phyloP scores from a whole-genome alignment of 2,888 invertebrate genomes.

The Perdita meconis region DNA sequence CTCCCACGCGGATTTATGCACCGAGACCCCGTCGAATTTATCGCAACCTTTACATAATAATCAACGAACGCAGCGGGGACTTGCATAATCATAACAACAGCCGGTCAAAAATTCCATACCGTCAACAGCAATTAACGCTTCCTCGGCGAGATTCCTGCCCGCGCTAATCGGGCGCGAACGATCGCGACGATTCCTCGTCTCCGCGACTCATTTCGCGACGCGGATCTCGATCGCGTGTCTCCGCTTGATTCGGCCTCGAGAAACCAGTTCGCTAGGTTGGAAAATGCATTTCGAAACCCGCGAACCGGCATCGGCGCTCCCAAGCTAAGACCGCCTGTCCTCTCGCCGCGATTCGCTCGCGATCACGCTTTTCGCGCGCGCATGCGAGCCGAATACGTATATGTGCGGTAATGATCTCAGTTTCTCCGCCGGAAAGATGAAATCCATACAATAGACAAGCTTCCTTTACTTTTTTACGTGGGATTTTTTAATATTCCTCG shows the following conservation, averaged over 20 bases:
- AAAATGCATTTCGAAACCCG: slow-evolving; percentile 49
- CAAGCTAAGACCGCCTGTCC: not conserved
- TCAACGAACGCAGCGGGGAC: not conserved
- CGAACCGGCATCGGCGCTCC: slow-evolving; percentile 18
- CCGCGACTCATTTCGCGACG: not conserved
- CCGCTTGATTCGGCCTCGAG: slow-evolving; percentile 1
- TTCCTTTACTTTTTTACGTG: not conserved
- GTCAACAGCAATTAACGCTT: not conserved
- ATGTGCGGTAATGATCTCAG: not conserved
- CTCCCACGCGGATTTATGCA: not conserved
- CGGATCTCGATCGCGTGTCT: not conserved
- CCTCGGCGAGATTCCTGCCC: not conserved
- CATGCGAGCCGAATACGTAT: not conserved
- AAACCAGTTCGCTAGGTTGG: slow-evolving; percentile 19
- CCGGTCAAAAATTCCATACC: not conserved
- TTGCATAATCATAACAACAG: not conserved
- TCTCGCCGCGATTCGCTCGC: not conserved
- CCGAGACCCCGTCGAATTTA: not conserved
- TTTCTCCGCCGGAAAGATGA: not conserved
- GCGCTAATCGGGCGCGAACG: not conserved
- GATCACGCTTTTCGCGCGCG: slow-evolving; percentile 10
- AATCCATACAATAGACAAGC: not conserved
- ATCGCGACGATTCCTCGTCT: not conserved
- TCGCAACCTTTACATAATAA: slow-evolving; percentile 18
- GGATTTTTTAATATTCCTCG: not conserved